Evolutionary conservation across 2,113 vertebrate species (phyloP), one percentile per base, ranked within the genome.

Genomic region (Microtus montanus): DNA sequence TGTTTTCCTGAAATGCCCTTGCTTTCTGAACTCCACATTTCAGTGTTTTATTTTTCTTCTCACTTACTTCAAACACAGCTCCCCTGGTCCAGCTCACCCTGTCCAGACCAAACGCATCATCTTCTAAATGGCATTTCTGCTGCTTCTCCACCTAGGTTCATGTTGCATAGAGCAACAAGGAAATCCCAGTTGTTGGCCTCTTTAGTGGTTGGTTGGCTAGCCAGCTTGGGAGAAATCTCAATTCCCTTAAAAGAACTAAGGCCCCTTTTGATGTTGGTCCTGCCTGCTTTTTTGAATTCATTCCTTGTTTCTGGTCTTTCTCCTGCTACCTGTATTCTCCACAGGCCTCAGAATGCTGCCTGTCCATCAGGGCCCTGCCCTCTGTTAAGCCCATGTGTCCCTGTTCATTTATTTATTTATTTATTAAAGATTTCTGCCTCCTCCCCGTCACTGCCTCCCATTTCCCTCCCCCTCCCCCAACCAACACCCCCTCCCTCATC

Each of bases 271-370:
- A 44, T 20, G 22, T 0, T 20, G 58, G 7, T 30, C 10, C 15
- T 2, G 35, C 77, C 49, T 68, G 0, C 3, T 14, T 35, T 47
- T 75, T 68, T 24, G 4, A 35, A 30, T 20, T 82, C 33, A 1
- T 54, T 28, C 73, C 52, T 1, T 1, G 28, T 47, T 38, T 10
- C n/a, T 80, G 8, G 0, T 10, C 17, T 74, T 44, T 83, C 35
- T 24, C 35, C 54, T 11, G 41, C 9, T 22, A 5, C 11, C 3
- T 41, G 0, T 2, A 3, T 22, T 52, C 9, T 19, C 0, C 2
- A 0, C 20, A 63, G n/a, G 10, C 49, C 89, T 86, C 63, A 3
- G 11, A 5, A 20, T 7, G 2, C 44, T 64, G 14, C 41, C 10
- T 6, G 28, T 35, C 8, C 49, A 30, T 15, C 5, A 30, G 24